Percentiles rank a stretch among this genome's conserved stretches.
Conservation (phyloP, 1,140 invertebrate genomes). For the Megathymus violae region DNA sequence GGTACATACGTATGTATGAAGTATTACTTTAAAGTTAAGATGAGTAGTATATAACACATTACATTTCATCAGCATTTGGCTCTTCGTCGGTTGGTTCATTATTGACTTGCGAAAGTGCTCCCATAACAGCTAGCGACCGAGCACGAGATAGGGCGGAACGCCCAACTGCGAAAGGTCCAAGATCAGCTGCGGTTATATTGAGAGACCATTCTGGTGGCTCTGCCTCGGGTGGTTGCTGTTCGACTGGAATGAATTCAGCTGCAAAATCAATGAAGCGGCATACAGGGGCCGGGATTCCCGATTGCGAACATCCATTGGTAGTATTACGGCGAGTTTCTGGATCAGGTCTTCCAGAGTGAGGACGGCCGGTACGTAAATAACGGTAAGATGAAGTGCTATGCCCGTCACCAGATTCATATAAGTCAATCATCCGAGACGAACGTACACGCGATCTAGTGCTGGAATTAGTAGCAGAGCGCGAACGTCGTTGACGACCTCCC, state of each 20-base stretch:
- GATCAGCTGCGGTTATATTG: conserved; percentile 13
- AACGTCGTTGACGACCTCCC: neutral
- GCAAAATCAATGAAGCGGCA: conserved; percentile 14
- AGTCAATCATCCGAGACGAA: neutral
- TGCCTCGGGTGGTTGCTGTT: conserved; percentile 9
- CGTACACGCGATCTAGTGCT: neutral
- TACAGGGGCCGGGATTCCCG: neutral
- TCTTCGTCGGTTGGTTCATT: neutral
- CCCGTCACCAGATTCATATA: neutral
- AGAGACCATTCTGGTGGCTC: conserved; percentile 25
- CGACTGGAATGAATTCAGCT: conserved; percentile 13
- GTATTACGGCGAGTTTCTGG: conserved; percentile 9
- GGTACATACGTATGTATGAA: too few species aligned
- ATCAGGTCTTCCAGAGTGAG: neutral
- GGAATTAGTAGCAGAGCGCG: neutral
- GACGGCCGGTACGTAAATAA: conserved; percentile 1
- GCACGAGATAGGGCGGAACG: conserved; percentile 13
- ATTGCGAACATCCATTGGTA: neutral
- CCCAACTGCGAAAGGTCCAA: conserved; percentile 20
- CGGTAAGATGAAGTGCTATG: neutral
- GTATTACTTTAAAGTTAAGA: too few species aligned
- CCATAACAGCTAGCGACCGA: conserved; percentile 16
- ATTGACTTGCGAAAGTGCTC: conserved; percentile 10
- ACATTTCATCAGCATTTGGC: neutral
- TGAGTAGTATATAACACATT: too few species aligned